phyloP scores from a whole-genome alignment of 2,797 vertebrate genomes.

The Chelon auratus region DNA sequence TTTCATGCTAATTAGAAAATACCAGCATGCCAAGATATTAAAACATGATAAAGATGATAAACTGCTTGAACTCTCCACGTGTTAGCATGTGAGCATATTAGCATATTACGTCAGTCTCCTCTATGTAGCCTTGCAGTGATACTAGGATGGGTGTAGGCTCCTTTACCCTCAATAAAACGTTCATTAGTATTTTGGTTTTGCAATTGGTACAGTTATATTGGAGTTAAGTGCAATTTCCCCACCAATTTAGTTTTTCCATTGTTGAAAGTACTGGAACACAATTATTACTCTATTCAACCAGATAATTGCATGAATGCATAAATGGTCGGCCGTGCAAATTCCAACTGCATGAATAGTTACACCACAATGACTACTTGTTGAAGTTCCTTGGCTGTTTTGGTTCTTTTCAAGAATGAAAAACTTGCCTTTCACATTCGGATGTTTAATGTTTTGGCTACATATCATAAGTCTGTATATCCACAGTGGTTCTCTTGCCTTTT shows the following conservation, averaged over 20 bases:
- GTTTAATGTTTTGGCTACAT: constrained; percentile 10
- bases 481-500: not conserved
- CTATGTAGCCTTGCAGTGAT: not conserved
- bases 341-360: not conserved
- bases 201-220: not conserved
- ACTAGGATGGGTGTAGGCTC: not conserved
- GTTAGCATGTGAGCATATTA: not conserved
- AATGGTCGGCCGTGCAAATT: constrained; percentile 9
- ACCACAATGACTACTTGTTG: constrained; percentile 16
- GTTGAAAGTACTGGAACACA: not conserved
- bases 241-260: not conserved
- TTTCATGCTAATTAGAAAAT: not conserved
- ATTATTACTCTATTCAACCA: not conserved
- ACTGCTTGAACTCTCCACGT: too few species aligned
- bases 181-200: not conserved
- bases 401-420: not conserved
- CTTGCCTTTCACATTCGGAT: constrained; percentile 10
- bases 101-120: not conserved
- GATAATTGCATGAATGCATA: constrained; percentile 12
- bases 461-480: not conserved
- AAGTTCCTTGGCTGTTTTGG: not conserved
- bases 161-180: not conserved
- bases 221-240: not conserved
- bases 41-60: not conserved
- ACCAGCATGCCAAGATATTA: not conserved